Evolutionary conservation across 2,888 invertebrate species (phyloP).

Genomic region (Conomelus anceps): DNA sequence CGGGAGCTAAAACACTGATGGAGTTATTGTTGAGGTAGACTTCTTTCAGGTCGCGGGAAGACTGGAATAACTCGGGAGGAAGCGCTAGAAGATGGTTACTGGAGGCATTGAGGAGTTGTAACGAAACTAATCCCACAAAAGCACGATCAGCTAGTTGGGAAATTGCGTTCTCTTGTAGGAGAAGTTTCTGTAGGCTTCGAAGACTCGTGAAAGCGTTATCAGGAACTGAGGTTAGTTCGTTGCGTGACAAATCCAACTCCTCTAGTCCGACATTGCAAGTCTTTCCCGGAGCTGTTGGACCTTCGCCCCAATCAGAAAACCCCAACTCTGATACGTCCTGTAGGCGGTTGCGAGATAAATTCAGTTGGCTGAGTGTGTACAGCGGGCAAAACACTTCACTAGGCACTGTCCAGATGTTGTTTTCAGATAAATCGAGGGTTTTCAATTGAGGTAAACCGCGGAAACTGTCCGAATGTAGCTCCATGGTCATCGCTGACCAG

Average conservation of each 20-base stretch:
- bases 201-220: constrained; percentile 69
- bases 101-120: constrained; percentile 78
- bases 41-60: constrained; percentile 73
- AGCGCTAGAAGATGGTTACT: constrained; percentile 75
- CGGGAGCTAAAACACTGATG: constrained; percentile 72
- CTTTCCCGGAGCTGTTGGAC: constrained; percentile 58
- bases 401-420: constrained; percentile 74
- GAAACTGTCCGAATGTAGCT: constrained; percentile 63
- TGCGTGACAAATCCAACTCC: constrained; percentile 67
- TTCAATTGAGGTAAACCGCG: constrained; percentile 72
- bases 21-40: constrained; percentile 80
- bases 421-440: constrained; percentile 71
- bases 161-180: constrained; percentile 77
- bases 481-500: constrained; percentile 64
- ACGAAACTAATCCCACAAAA: constrained; percentile 67
- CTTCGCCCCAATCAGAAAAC: constrained; percentile 65
- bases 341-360: constrained; percentile 78
- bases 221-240: constrained; percentile 64
- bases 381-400: constrained; percentile 72
- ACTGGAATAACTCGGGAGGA: constrained; percentile 74
- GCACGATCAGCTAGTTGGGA: constrained; percentile 71
- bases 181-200: constrained; percentile 69
- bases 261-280: constrained; percentile 59
- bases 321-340: constrained; percentile 71
- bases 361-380: constrained; percentile 70